phyloP scores from a whole-genome alignment of 2,797 vertebrate species.

The Podarcis lilfordi region DNA sequence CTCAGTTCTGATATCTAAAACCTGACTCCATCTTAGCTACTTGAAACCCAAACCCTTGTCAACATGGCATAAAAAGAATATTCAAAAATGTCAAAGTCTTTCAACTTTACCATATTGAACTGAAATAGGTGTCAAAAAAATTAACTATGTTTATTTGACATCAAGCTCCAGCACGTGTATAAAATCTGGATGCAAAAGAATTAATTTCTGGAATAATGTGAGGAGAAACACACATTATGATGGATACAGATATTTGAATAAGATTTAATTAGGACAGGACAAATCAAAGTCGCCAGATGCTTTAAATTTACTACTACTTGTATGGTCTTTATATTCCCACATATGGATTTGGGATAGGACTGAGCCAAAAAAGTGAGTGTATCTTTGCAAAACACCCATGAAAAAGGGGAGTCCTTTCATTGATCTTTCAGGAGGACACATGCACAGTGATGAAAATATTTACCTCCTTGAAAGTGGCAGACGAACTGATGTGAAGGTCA shows the following conservation, averaged over 20 bases:
- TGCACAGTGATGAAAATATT: no score
- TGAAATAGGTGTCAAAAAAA: constrained; percentile 57
- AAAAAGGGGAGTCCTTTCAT: no score
- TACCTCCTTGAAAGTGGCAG: no score
- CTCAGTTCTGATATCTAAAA: constrained; percentile 75
- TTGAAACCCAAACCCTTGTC: constrained; percentile 74
- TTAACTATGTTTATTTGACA: constrained; percentile 45
- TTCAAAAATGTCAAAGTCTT: constrained; percentile 70
- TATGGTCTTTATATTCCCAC: background rate
- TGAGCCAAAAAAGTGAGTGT: background rate
- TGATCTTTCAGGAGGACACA: no score
- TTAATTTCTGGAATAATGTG: constrained; percentile 43
- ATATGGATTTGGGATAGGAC: background rate
- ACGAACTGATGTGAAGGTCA: no score
- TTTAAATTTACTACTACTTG: constrained; percentile 14
- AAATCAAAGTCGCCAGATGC: background rate
- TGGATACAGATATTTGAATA: constrained; percentile 40
- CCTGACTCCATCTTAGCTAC: constrained; percentile 62
- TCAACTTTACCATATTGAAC: constrained; percentile 64
- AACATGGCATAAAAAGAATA: constrained; percentile 66
- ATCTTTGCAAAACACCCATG: no score
- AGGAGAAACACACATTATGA: background rate
- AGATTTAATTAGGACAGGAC: constrained; percentile 28
- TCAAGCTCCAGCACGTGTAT: constrained; percentile 51
- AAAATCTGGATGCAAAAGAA: constrained; percentile 36